A percentile compares a stretch with the other conserved stretches of the same genome.
These are phyloP conservation scores for Zaprionus bogoriensis DNA, from an alignment of 2,888 invertebrate genomes.

Conservation along the genomic window DNA sequence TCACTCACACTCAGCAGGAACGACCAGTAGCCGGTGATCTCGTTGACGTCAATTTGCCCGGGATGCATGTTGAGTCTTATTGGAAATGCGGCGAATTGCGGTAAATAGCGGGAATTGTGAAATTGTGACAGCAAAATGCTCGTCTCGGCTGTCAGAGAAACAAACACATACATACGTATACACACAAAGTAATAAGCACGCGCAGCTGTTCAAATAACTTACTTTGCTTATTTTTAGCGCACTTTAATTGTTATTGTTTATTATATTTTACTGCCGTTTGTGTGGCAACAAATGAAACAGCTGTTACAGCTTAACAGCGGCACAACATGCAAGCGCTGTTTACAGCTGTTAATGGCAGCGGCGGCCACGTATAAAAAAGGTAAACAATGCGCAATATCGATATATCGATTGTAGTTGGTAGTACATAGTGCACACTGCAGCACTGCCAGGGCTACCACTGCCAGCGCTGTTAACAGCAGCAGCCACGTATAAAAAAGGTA, in stretches of 20 bases:
- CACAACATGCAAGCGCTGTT: too few species aligned
- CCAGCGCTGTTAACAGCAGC: too few species aligned
- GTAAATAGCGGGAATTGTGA: neutral
- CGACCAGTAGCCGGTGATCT: constrained; percentile 90
- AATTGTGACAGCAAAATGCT: neutral
- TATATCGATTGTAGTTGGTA: constrained; percentile 1
- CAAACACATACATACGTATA: neutral
- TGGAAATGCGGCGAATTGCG: neutral
- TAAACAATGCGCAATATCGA: neutral
- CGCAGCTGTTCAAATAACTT: neutral
- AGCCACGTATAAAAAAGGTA: neutral
- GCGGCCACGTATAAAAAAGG: neutral
- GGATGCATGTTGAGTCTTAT: too few species aligned
- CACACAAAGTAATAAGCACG: neutral
- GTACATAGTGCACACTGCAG: too few species aligned
- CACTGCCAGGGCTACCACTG: too few species aligned
- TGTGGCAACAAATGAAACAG: constrained; percentile 15
- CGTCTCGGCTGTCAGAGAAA: neutral
- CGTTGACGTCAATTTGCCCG: constrained; percentile 81
- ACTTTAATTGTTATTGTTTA: constrained; percentile 8
- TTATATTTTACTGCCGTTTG: constrained; percentile 10
- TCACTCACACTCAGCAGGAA: constrained; percentile 90
- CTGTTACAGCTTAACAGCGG: constrained; percentile 7
- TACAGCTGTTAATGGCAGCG: neutral
- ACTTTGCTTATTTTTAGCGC: neutral